Conservation (phyloP, 2,113 vertebrate species). For the Hypanus sabinus region DNA sequence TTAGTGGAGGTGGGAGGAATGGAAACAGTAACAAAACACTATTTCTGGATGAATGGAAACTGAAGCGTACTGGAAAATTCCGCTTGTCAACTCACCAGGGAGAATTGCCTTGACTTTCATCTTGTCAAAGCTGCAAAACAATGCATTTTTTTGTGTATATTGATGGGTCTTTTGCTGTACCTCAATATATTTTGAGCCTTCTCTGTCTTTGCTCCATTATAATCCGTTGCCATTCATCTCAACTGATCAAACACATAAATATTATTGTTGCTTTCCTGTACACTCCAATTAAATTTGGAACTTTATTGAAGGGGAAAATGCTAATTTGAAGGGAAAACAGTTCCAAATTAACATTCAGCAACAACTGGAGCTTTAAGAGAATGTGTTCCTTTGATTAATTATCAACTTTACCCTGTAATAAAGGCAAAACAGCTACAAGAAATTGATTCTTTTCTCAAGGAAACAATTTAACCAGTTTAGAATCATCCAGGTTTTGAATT, state of each 20-base stretch:
- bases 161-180: neutral
- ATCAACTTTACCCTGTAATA: neutral
- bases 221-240: neutral
- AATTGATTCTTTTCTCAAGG: neutral
- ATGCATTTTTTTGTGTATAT: neutral
- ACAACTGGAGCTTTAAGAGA: neutral
- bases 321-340: neutral
- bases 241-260: neutral
- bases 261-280: neutral
- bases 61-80: neutral
- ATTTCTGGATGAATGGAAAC: neutral
- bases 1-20: neutral
- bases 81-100: neutral
- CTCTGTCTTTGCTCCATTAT: neutral
- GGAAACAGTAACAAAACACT: neutral
- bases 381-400: neutral
- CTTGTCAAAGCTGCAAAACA: neutral
- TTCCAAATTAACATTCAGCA: neutral
- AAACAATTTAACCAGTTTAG: neutral
- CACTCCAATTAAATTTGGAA: neutral
- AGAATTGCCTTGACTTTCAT: neutral
- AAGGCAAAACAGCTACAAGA: neutral
- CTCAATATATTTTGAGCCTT: neutral
- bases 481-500: constrained; percentile 3
- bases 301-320: neutral